Evolutionary conservation across 2,113 vertebrate species (phyloP).

Genomic region (Festucalex cinctus): DNA sequence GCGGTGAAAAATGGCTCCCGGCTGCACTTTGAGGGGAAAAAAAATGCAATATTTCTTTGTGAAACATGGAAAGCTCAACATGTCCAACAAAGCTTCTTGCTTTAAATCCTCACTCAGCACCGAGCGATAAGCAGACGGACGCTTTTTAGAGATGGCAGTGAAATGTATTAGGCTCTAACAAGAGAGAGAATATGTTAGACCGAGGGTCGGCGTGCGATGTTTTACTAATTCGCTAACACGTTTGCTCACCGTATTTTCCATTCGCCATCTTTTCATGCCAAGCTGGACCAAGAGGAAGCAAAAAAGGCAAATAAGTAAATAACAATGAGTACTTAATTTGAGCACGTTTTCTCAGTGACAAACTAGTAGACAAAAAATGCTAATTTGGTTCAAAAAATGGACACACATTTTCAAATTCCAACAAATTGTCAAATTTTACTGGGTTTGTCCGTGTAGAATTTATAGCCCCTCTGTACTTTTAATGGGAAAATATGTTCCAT

Average conservation of each 20-base stretch:
- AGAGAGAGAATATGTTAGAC: conserved; percentile 19
- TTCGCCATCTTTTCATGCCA: not conserved
- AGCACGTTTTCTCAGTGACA: not conserved
- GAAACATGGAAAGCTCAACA: conserved; percentile 54
- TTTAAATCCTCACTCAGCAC: conserved; percentile 55
- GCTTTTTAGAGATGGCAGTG: conserved; percentile 56
- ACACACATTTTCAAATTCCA: not conserved
- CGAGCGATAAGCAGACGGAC: conserved; percentile 46
- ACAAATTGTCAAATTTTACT: not conserved
- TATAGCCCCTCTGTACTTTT: no score
- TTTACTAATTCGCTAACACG: conserved; percentile 18
- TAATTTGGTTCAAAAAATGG: no score
- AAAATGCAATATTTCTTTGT: conserved; percentile 53
- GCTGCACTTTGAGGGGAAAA: conserved; percentile 37
- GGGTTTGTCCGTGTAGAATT: no score
- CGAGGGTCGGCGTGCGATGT: not conserved
- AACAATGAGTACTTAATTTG: not conserved
- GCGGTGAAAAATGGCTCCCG: conserved; percentile 48
- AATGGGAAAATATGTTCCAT: no score
- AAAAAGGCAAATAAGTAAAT: not conserved
- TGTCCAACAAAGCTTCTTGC: conserved; percentile 57
- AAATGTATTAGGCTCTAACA: conserved; percentile 47
- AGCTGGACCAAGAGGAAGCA: not conserved
- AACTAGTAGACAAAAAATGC: not conserved
- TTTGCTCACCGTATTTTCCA: conserved; percentile 19